These are phyloP conservation scores for Melitaea cinxia DNA, from an alignment of 1,140 invertebrate species.

Conservation along the genomic window DNA sequence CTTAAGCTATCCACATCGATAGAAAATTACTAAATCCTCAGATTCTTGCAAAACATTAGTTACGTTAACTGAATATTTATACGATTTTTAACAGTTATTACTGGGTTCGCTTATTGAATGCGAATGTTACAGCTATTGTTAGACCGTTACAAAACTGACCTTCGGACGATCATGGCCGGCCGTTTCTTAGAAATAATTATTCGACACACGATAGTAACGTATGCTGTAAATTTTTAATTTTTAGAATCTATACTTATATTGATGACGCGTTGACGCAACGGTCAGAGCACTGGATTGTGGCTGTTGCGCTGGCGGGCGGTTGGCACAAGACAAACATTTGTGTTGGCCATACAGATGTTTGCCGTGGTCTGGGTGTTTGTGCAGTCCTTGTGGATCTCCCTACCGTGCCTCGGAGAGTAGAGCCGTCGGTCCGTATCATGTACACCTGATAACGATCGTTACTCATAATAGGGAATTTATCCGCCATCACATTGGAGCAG, in stretches of 20 bases:
- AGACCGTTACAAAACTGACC: slow-evolving; percentile 41
- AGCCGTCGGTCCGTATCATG: too few relatives aligned
- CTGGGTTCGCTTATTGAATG: slow-evolving; percentile 33
- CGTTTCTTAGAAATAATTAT: slow-evolving; percentile 39
- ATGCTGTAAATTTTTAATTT: neutral
- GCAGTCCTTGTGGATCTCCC: too few relatives aligned
- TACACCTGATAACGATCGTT: too few relatives aligned
- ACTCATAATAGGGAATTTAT: too few relatives aligned
- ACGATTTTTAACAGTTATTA: slow-evolving; percentile 36
- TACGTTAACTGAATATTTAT: slow-evolving; percentile 42
- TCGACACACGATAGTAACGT: slow-evolving; percentile 24
- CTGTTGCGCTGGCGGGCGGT: too few relatives aligned
- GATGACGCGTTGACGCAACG: neutral
- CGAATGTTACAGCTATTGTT: slow-evolving; percentile 26
- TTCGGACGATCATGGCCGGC: slow-evolving; percentile 36
- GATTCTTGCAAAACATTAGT: slow-evolving; percentile 22
- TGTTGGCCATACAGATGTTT: too few relatives aligned
- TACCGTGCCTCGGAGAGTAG: too few relatives aligned
- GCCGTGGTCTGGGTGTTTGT: too few relatives aligned
- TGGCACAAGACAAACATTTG: too few relatives aligned
- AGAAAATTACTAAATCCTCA: neutral
- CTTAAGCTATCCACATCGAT: neutral
- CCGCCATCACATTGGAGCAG: too few relatives aligned
- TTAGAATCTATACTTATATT: neutral
- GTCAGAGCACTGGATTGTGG: too few relatives aligned